Evolutionary conservation across 2,113 vertebrate species (phyloP).

Genomic region (Ondatra zibethicus): DNA sequence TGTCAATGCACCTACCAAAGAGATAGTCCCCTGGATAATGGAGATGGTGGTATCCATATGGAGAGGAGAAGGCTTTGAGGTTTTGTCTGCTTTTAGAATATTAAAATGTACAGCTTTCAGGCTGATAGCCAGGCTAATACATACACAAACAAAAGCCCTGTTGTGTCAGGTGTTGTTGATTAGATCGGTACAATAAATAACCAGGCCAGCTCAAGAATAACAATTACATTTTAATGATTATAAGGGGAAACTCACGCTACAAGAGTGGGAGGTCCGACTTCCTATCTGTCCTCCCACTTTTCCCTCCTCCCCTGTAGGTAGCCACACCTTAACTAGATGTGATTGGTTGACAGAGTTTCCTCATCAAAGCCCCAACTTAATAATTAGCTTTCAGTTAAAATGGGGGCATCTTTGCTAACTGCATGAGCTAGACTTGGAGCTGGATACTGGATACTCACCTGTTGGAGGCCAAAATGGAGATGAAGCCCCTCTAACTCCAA

Average conservation of each 20-base stretch:
- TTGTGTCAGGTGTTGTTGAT: too few species aligned
- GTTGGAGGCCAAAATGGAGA: not conserved
- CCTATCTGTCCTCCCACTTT: too few species aligned
- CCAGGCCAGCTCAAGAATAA: too few species aligned
- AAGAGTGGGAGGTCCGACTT: too few species aligned
- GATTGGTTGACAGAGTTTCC: too few species aligned
- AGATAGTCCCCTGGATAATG: not conserved
- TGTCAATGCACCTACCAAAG: not conserved
- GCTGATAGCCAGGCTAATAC: slow-evolving; percentile 7
- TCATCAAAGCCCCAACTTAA: slow-evolving; percentile 1
- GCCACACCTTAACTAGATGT: too few species aligned
- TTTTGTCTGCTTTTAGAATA: slow-evolving; percentile 25
- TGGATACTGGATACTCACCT: slow-evolving; percentile 14
- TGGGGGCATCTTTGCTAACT: slow-evolving; percentile 13
- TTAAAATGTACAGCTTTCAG: not conserved
- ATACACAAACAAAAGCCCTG: not conserved
- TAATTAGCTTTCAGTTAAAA: not conserved
- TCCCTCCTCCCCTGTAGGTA: too few species aligned
- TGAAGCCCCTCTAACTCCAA: not conserved
- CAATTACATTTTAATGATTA: too few species aligned
- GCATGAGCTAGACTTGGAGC: not conserved
- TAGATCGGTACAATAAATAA: too few species aligned
- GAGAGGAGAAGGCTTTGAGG: not conserved
- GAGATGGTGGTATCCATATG: not conserved
- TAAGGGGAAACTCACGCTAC: too few species aligned